Percentiles rank a stretch among this genome's conserved stretches.
Conservation (phyloP, 2,113 vertebrate species). For the Ovis aries region ARS-UI_Ramb_v3.0 NC_056070.1:28490501-28491000, state of each 20-base stretch:
- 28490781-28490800: neutral
- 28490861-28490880: neutral
- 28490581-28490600: neutral
- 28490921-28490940: neutral
- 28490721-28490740: neutral
- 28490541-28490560: neutral
- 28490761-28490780: neutral
- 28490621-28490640: neutral
- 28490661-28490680: neutral
- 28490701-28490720: neutral
- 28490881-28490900: neutral
- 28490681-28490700: neutral
- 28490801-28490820: neutral
- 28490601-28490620: neutral
- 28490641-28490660: neutral
- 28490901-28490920: neutral
- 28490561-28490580: neutral
- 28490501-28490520: neutral
- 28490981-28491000: neutral
- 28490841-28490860: neutral
- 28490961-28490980: conserved; percentile 3
- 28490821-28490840: neutral
- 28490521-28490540: neutral
- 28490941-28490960: neutral
- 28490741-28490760: neutral